These are phyloP conservation scores for Drosophila yooni DNA, from an alignment of 2,888 invertebrate genomes.

Conservation along the genomic window DNA sequence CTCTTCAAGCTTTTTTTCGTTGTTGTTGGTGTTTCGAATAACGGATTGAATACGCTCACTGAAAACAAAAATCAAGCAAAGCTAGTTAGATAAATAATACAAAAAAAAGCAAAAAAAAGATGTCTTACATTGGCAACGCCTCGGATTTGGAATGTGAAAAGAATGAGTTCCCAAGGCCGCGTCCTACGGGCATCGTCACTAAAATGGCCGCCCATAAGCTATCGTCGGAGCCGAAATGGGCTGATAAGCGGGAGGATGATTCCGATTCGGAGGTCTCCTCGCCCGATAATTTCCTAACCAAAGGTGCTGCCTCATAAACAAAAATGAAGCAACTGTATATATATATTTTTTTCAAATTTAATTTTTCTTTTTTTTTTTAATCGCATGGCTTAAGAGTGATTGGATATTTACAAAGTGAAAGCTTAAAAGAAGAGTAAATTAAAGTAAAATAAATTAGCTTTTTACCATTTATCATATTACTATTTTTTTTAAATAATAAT, in stretches of 20 bases:
- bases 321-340: neutral
- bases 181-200: slow-evolving; percentile 78
- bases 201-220: slow-evolving; percentile 83
- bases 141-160: slow-evolving; percentile 85
- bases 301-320: slow-evolving; percentile 85
- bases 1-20: slow-evolving; percentile 31
- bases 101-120: slow-evolving; percentile 35
- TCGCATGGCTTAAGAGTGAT: slow-evolving; percentile 1
- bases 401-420: neutral
- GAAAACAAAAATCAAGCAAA: neutral
- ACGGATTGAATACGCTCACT: neutral
- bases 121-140: slow-evolving; percentile 84
- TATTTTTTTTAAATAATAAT: neutral
- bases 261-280: slow-evolving; percentile 93
- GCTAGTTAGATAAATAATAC: neutral
- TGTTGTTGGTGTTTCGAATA: slow-evolving; percentile 8
- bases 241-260: slow-evolving; percentile 88
- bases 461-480: neutral
- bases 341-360: neutral
- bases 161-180: slow-evolving; percentile 78
- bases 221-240: slow-evolving; percentile 83
- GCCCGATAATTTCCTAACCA: slow-evolving; percentile 91
- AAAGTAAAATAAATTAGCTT: neutral
- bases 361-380: neutral
- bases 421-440: neutral